Conservation (phyloP, 2,888 invertebrate genomes). For the Tenthredo amoena region DNA sequence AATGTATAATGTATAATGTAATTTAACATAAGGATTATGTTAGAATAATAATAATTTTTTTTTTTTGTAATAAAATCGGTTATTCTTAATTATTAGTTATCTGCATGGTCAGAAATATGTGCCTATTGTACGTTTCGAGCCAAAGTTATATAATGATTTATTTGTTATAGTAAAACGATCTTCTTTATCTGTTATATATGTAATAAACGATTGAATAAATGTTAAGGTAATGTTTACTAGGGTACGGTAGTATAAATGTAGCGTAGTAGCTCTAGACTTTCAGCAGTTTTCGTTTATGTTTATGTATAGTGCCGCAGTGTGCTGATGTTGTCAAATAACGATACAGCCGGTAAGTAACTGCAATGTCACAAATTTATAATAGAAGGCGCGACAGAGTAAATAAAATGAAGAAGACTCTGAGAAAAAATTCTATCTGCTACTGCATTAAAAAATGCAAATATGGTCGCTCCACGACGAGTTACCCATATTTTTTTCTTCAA, state of each 20-base stretch:
- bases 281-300: slow-evolving; percentile 53
- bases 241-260: slow-evolving; percentile 58
- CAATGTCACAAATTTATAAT: slow-evolving; percentile 56
- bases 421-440: slow-evolving; percentile 22
- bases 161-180: slow-evolving; percentile 57
- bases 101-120: slow-evolving; percentile 63
- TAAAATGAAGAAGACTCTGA: slow-evolving; percentile 15
- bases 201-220: slow-evolving; percentile 58
- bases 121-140: slow-evolving; percentile 67
- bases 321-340: slow-evolving; percentile 50
- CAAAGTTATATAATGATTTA: slow-evolving; percentile 60
- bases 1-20: slow-evolving; percentile 72
- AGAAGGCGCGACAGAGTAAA: slow-evolving; percentile 42
- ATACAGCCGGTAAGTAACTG: slow-evolving; percentile 62
- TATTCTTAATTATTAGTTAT: slow-evolving; percentile 55
- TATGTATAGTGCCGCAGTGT: slow-evolving; percentile 66
- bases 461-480: slow-evolving; percentile 10
- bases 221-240: slow-evolving; percentile 52
- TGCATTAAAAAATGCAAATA: slow-evolving; percentile 27
- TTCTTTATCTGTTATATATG: slow-evolving; percentile 54
- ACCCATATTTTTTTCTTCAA: neutral
- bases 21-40: slow-evolving; percentile 72
- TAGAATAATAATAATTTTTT: slow-evolving; percentile 70
- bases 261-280: slow-evolving; percentile 55
- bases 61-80: slow-evolving; percentile 66